Conservation (phyloP, 2,888 invertebrate species). For the Macroteleia sp. region DNA sequence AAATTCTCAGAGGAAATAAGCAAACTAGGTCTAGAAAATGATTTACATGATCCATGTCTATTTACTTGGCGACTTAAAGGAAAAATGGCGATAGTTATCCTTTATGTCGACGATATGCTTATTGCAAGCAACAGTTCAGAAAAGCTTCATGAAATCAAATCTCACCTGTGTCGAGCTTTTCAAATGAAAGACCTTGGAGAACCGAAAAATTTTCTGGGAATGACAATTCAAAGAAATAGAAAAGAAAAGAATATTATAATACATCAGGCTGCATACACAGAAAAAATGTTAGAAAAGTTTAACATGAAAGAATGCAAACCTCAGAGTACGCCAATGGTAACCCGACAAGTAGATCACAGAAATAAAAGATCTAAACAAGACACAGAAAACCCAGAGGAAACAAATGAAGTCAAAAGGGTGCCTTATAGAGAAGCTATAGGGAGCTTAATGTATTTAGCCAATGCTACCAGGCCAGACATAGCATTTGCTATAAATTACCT, state of each 20-base stretch:
- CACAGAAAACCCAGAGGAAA: background rate
- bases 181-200: constrained; percentile 63
- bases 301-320: constrained; percentile 40
- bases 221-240: constrained; percentile 6
- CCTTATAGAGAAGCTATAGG: constrained; percentile 64
- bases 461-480: constrained; percentile 18
- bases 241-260: constrained; percentile 25
- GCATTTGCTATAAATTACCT: constrained; percentile 9
- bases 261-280: no score
- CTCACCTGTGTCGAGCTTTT: no score
- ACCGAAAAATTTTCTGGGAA: constrained; percentile 34
- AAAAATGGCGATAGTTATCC: constrained; percentile 44
- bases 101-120: constrained; percentile 65
- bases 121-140: constrained; percentile 50
- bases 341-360: constrained; percentile 26
- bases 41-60: constrained; percentile 60
- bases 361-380: constrained; percentile 29
- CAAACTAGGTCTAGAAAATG: constrained; percentile 56
- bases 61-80: constrained; percentile 39
- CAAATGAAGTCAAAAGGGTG: constrained; percentile 7
- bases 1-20: constrained; percentile 46
- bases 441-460: constrained; percentile 61
- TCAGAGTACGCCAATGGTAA: constrained; percentile 55
- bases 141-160: no score
- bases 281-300: constrained; percentile 53